A percentile compares a stretch with the other conserved stretches of the same genome.
phyloP scores from a whole-genome alignment of 2,888 invertebrate genomes.

The Belgica antarctica region DNA sequence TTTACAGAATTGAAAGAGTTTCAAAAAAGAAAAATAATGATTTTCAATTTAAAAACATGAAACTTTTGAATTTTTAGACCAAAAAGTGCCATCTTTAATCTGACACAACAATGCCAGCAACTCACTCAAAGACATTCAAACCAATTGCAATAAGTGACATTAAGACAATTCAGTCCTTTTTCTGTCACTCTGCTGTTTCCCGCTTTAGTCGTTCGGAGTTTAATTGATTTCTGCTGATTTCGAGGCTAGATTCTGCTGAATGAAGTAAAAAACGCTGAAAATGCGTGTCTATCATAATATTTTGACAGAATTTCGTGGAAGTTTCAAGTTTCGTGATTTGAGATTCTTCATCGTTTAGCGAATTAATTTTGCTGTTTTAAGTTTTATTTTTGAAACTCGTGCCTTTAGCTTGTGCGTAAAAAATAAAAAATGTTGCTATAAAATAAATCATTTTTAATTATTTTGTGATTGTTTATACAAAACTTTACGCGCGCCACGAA shows the following conservation, averaged over 20 bases:
- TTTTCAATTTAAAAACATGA: neutral
- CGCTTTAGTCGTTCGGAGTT: neutral
- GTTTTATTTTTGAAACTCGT: too few species aligned
- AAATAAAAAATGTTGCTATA: too few species aligned
- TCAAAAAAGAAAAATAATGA: neutral
- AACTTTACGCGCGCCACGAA: neutral
- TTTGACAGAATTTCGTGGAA: too few species aligned
- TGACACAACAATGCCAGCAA: neutral
- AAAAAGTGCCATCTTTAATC: neutral
- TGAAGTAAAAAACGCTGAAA: neutral
- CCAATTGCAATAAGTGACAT: neutral
- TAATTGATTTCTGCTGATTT: conserved; percentile 21
- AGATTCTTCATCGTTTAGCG: neutral
- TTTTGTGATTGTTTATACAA: conserved; percentile 31
- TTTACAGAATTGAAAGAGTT: neutral
- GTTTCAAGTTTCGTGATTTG: too few species aligned
- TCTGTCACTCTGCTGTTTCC: too few species aligned
- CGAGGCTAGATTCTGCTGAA: neutral
- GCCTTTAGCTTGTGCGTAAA: too few species aligned
- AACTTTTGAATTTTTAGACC: too few species aligned
- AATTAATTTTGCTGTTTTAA: neutral
- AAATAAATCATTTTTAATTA: conserved; percentile 36
- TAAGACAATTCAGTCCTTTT: conserved; percentile 12
- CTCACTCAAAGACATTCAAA: neutral
- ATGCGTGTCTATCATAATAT: conserved; percentile 1